phyloP scores from a whole-genome alignment of 2,113 vertebrate species.

The Chaenocephalus aceratus region DNA sequence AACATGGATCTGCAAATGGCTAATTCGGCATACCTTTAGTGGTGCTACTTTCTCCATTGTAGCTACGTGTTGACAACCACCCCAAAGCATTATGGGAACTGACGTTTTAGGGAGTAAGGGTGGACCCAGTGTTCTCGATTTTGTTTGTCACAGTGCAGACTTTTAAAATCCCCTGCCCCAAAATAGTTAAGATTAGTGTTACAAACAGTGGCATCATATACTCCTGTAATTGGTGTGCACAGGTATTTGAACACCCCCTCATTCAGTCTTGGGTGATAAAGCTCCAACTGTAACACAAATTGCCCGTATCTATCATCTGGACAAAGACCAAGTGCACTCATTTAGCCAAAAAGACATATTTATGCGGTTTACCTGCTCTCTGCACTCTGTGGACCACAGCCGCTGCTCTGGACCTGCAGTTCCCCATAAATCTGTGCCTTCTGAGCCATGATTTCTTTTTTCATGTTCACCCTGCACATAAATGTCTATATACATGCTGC shows the following conservation, averaged over 20 bases:
- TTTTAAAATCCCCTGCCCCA: neutral
- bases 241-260: neutral
- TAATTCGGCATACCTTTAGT: neutral
- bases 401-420: neutral
- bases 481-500: neutral
- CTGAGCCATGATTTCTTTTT: neutral
- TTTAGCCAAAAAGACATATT: constrained; percentile 1
- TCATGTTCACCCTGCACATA: neutral
- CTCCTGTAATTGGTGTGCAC: neutral
- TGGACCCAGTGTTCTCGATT: neutral
- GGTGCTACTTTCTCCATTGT: neutral
- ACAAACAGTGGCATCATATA: neutral
- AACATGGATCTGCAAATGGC: neutral
- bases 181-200: neutral
- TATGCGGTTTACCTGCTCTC: neutral
- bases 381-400: neutral
- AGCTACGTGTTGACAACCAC: neutral
- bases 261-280: neutral
- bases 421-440: neutral
- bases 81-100: constrained; percentile 9
- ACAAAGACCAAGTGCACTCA: neutral
- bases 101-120: no score
- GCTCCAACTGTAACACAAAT: neutral
- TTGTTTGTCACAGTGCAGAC: neutral
- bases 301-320: neutral